Conservation (phyloP, 2,888 invertebrate species). For the Cyaniris semiargus region DNA sequence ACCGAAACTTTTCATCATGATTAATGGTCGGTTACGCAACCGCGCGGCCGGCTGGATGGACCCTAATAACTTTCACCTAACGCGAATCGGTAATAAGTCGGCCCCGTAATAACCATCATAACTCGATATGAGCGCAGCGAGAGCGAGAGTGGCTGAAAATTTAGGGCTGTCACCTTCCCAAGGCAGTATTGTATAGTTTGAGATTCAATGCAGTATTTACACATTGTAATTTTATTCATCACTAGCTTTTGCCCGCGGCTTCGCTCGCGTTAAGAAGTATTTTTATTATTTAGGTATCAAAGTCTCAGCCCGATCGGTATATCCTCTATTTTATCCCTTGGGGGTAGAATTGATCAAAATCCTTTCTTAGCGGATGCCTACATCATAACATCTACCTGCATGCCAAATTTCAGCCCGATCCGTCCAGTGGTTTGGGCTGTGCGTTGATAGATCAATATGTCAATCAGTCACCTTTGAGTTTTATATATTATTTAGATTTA, state of each 20-base stretch:
- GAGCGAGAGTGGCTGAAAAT: conserved; percentile 61
- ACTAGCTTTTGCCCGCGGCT: not conserved
- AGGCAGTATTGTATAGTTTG: conserved; percentile 32
- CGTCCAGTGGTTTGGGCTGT: no score
- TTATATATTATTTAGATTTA: no score
- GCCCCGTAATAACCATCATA: conserved; percentile 61
- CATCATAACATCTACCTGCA: no score
- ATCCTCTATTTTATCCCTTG: no score
- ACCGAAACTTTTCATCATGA: conserved; percentile 36
- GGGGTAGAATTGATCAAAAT: no score
- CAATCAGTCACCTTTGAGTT: no score
- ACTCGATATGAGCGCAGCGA: conserved; percentile 55
- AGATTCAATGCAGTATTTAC: not conserved
- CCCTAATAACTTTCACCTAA: conserved; percentile 66
- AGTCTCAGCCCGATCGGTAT: no score
- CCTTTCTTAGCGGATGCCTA: no score
- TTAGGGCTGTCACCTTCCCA: not conserved
- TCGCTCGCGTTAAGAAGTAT: no score
- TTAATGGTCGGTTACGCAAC: conserved; percentile 38
- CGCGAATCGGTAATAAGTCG: conserved; percentile 61
- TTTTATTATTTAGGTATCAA: no score
- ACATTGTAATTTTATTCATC: not conserved
- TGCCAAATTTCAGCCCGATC: no score
- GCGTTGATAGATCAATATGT: no score
- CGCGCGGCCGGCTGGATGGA: conserved; percentile 41